Base-by-base conservation (phyloP, 2,797 vertebrate species). In the Trematomus bernacchii region DNA sequence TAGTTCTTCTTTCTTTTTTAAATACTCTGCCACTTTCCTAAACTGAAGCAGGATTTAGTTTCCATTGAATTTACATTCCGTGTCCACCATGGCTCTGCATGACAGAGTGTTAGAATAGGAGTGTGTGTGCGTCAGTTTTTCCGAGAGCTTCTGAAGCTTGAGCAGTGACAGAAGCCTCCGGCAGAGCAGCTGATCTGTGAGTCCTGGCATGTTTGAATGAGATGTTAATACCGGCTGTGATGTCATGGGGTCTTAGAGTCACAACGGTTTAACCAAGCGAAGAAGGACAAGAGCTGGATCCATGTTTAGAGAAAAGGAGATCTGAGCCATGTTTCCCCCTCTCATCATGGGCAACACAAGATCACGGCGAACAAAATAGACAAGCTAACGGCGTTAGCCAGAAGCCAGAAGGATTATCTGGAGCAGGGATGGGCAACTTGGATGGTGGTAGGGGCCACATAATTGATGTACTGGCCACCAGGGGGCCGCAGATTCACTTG, bases 171-270 rank as follows among this genome's bases (percentile, higher is more conserved):
- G 59, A 57, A 27, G 75, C 62, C 60, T 3, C 16, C 16, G 66
- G 65, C 46, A 1, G n/a, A 40, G 27, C 54, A 19, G 52, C 19
- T 40, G 37, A 82, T 73, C 76, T 64, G 57, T 21, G 30, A 63
- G 60, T 10, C 42, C 23, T 53, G 71, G 59, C 52, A 30, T 78
- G 37, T 60, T 67, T 52, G 60, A 81, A 69, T 54, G 58, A 77
- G 67, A 84, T 77, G 82, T 57, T 79, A 84, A 84, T 66, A 71
- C 21, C 48, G 47, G 48, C 52, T 63, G 62, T 18, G 76, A 78
- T 76, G 71, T 71, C 66, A 66, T 65, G 62, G 71, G 55, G 48
- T 71, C 79, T 64, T 55, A 42, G 65, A 66, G 76, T 77, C 76
- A 68, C 51, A 57, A 66, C 46, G 75, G 63, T 51, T 51, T 9